Conservation (phyloP, 2,797 vertebrate species). For the Sibirionetta formosa region DNA sequence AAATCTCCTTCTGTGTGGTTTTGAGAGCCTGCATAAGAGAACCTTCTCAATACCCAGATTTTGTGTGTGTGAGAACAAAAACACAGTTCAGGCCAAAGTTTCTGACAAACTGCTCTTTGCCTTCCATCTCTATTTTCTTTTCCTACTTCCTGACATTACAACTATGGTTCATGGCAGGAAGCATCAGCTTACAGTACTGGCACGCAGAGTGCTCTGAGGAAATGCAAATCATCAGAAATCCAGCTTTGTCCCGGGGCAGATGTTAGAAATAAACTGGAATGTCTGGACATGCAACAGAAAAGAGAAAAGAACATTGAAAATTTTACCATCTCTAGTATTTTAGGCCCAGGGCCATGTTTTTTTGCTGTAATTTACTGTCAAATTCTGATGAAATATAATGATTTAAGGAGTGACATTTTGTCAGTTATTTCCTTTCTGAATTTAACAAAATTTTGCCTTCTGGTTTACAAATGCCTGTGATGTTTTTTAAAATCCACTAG, state of each 20-base stretch:
- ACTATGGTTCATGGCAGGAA: background rate
- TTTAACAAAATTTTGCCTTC: background rate
- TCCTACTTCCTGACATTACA: background rate
- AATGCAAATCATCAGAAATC: background rate
- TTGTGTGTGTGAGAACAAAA: background rate
- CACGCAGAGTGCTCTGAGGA: background rate
- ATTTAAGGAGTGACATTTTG: background rate
- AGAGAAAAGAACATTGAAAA: background rate
- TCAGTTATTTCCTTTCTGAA: background rate
- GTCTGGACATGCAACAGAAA: background rate
- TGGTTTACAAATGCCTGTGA: background rate
- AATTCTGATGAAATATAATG: background rate
- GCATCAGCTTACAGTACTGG: background rate
- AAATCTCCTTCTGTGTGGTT: background rate
- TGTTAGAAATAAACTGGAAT: background rate
- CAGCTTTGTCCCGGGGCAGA: background rate
- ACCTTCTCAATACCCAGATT: background rate
- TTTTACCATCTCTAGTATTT: background rate
- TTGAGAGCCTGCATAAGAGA: background rate
- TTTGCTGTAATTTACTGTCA: background rate
- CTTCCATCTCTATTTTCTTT: background rate
- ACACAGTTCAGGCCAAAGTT: background rate
- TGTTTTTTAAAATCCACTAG: background rate
- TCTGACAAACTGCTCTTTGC: background rate
- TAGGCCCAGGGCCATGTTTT: background rate